phyloP scores from a whole-genome alignment of 2,797 vertebrate species.

The Myiothlypis coronata region DNA sequence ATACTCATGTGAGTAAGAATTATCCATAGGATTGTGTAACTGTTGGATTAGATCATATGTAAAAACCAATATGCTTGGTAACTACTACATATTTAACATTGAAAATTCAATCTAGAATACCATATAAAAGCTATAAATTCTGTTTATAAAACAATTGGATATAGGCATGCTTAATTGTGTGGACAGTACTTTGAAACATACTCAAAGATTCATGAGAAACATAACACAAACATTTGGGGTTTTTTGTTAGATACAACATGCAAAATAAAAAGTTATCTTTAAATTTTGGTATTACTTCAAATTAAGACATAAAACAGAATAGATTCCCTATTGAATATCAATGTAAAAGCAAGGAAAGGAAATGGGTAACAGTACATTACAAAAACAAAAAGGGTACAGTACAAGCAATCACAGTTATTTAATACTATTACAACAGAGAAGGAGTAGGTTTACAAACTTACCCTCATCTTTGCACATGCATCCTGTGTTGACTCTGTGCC shows the following conservation, averaged over 20 bases:
- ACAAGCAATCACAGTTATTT: not conserved
- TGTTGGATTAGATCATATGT: not conserved
- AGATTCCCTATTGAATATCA: not conserved
- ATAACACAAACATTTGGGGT: accelerated
- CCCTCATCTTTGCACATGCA: conserved; percentile 98
- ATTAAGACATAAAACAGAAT: not conserved
- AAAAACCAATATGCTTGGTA: not conserved
- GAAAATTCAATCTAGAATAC: not conserved
- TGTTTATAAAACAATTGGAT: not conserved
- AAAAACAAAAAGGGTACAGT: conserved; percentile 23
- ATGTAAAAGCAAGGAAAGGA: conserved; percentile 23
- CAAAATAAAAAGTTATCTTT: not conserved
- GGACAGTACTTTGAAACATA: not conserved
- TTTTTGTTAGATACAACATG: not conserved
- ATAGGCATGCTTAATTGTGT: not conserved
- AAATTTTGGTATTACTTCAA: not conserved
- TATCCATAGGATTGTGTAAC: not conserved
- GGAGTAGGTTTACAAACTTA: conserved; percentile 73
- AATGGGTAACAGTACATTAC: not conserved
- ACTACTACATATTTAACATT: not conserved
- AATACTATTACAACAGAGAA: not conserved
- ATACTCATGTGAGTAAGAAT: not conserved
- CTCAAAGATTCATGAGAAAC: not conserved
- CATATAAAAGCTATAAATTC: not conserved
- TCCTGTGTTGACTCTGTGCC: conserved; percentile 98